Base-by-base conservation (phyloP, 2,797 vertebrate genomes). In the Xyrichtys novacula region DNA sequence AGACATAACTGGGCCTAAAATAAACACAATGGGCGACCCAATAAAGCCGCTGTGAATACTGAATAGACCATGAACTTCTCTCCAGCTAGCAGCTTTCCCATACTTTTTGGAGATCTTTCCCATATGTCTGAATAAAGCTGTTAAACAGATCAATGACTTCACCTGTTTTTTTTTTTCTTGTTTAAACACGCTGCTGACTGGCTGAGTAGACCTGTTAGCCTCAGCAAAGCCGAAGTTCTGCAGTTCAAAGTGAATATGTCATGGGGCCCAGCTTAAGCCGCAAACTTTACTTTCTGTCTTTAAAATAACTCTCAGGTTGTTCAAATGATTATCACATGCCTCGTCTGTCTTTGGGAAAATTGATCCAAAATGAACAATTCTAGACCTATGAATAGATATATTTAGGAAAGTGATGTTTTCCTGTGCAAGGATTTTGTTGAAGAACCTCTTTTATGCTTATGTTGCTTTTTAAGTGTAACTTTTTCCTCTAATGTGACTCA, bases 101-200 rank as follows among this genome's bases (percentile, higher is more conserved):
- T 57, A 62, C 57, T 46, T 56, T 22, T 49, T 10, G 7, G 7
- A 80, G 63, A 74, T 78, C 58, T 84, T 83, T 88, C 71, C 87
- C 90, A 87, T 76, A 78, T 89, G 86, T 78, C 36, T n/a, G 80
- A 70, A 61, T 50, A 48, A 74, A 77, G 61, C 85, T 59, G 70
- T 83, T 70, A 65, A 78, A 84, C 71, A 83, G 55, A 85, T 87
- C 76, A 73, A 47, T 68, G 81, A 66, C 78, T 81, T 75, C 69
- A 82, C 80, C 88, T 86, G 77, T 73, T 78, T 54, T 65, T 9
- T 47, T 65, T 9, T 47, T 65, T 44, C 65, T 65, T 31, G 60
- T 34, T 34, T 34, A 50, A 38, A 1, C 58, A 48, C 34, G 56
- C 39, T 5, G 38, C 62, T 28, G 66, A 17, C 63, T 44, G 80